Base-by-base conservation (phyloP, 2,113 vertebrate genomes). In the Engraulis encrasicolus region DNA sequence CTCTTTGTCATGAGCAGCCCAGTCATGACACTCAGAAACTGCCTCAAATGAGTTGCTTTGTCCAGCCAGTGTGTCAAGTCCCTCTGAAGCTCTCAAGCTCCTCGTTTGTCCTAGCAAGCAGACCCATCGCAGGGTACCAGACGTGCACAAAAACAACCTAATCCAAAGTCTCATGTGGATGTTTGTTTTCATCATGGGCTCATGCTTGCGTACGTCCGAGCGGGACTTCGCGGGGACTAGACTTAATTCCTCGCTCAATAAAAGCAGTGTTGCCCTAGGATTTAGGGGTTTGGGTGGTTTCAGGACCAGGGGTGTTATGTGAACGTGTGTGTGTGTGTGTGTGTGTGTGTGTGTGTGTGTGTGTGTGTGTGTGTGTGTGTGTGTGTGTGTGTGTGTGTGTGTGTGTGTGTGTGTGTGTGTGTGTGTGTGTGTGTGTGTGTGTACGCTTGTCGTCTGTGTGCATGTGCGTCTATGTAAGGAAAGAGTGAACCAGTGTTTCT, bases 261-360 rank as follows among this genome's bases (percentile, higher is more conserved):
- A 82, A 79, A 83, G 17, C 15, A 37, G 5, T 78, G 78, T 87
- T 81, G 82, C 49, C 71, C 88, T 81, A 83, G 74, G 79, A 79
- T 79, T 80, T 52, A 74, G 66, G n/a, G n/a, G 27, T 27, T 74
- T 27, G 3, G 2, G 66, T 31, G 27, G 66, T 74, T 74, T 74
- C 23, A 27, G 66, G 27, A 31, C 58, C 12, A 23, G 23, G 20
- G 27, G 27, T 74, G 66, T 15, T 74, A 34, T 74, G 12, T 74
- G 66, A 34, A 31, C 15, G 66, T 58, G 40, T 58, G 54, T 58
- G 50, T 54, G 50, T 54, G 1, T 58, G 52, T 58, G 52, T 58
- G 52, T n/a, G 0, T n/a, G 52, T 58, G 52, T 58, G 52, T 58
- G 0, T 58, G 52, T 58, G 52, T 58, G 52, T 58, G 18, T 58